A percentile compares a stretch with the other conserved stretches of the same genome.
phyloP scores from a whole-genome alignment of 2,113 vertebrate genomes.

The Etheostoma cragini region DNA sequence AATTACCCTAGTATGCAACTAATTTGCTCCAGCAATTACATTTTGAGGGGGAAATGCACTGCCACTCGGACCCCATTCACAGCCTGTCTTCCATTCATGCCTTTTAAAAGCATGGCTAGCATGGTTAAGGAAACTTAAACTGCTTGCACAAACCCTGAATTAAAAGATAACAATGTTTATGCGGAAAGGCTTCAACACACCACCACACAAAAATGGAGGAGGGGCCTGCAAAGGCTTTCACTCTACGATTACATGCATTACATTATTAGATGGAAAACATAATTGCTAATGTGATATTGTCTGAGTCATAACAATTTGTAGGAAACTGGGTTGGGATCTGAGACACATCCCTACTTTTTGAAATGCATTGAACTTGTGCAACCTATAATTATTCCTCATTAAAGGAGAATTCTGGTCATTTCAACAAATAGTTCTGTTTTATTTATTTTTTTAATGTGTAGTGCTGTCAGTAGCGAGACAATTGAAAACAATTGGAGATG shows the following conservation, averaged over 20 bases:
- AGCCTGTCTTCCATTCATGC: background rate
- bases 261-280: background rate
- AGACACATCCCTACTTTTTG: background rate
- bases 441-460: no score
- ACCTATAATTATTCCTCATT: no score
- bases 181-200: background rate
- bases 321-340: background rate
- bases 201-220: background rate
- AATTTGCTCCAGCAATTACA: conserved; percentile 12
- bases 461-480: no score
- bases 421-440: no score
- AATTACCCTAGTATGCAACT: conserved; percentile 22
- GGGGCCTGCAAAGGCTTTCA: background rate
- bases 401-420: no score
- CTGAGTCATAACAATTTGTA: background rate
- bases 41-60: background rate
- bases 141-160: background rate
- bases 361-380: no score
- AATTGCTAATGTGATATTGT: background rate
- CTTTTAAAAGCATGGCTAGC: background rate
- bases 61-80: background rate
- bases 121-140: background rate
- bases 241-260: background rate
- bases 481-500: no score
- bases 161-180: background rate